A percentile compares a stretch with the other conserved stretches of the same genome.
These are phyloP conservation scores for Orchestes rusci DNA, from an alignment of 2,888 invertebrate species.

Conservation along the genomic window DNA sequence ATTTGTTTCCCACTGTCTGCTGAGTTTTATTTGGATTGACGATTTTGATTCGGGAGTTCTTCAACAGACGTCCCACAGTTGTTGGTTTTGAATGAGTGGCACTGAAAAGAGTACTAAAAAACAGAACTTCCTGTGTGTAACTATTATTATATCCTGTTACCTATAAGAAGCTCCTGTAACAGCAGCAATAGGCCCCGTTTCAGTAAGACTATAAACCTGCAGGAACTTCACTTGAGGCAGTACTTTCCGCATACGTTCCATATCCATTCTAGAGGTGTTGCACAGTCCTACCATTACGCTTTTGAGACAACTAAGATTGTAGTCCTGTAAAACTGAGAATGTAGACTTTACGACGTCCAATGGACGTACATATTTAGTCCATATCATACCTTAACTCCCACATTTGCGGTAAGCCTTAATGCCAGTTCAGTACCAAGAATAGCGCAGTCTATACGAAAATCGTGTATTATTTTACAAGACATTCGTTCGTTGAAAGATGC, in stretches of 20 bases:
- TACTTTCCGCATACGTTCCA: slow-evolving; percentile 27
- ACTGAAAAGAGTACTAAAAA: slow-evolving; percentile 1
- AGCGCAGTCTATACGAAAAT: slow-evolving; percentile 34
- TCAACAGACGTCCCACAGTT: slow-evolving; percentile 32
- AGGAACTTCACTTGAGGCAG: slow-evolving; percentile 32
- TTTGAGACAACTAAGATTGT: slow-evolving; percentile 34
- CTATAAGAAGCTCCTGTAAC: slow-evolving; percentile 22
- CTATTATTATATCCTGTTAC: too few species aligned
- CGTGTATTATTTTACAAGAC: slow-evolving; percentile 36
- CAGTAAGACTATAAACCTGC: slow-evolving; percentile 33
- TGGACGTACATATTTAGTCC: neutral
- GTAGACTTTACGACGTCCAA: neutral
- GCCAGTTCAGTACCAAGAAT: slow-evolving; percentile 34
- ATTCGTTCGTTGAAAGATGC: slow-evolving; percentile 31
- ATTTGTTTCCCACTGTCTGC: slow-evolving; percentile 28
- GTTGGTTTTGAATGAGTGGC: slow-evolving; percentile 26
- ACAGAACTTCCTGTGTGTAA: too few species aligned
- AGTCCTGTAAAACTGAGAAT: slow-evolving; percentile 31
- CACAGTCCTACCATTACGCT: slow-evolving; percentile 32
- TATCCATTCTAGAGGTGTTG: slow-evolving; percentile 29
- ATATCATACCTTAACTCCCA: slow-evolving; percentile 34
- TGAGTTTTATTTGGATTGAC: slow-evolving; percentile 30
- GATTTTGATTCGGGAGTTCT: slow-evolving; percentile 32
- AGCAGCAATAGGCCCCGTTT: slow-evolving; percentile 33
- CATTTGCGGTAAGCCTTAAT: slow-evolving; percentile 30